These are phyloP conservation scores for Dasyprocta punctata DNA, from an alignment of 2,113 vertebrate genomes.

Conservation along the genomic window DNA sequence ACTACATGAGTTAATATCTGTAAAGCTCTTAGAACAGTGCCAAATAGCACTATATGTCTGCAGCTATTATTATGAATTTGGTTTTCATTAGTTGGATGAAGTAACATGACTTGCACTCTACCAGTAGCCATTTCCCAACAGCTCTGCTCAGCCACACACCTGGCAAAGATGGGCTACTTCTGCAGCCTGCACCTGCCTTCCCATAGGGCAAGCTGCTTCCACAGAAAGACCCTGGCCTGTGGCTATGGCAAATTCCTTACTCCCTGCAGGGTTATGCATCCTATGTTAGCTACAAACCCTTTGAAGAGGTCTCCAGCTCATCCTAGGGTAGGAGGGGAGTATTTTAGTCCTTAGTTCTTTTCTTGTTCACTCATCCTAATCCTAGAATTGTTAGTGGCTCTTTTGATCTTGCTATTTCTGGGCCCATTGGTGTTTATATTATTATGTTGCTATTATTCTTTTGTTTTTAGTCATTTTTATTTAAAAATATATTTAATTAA, in stretches of 20 bases:
- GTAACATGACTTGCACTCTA: neutral
- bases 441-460: neutral
- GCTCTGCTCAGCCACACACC: neutral
- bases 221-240: neutral
- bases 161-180: neutral
- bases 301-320: neutral
- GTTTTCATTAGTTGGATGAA: neutral
- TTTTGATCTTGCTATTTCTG: neutral
- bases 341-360: neutral
- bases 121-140: neutral
- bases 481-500: neutral
- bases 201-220: neutral
- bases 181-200: neutral
- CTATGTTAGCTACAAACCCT: neutral
- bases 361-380: neutral
- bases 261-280: neutral
- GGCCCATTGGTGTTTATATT: neutral
- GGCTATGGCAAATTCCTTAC: neutral
- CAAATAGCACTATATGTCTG: neutral
- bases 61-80: neutral
- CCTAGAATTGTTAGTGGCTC: neutral
- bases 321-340: too few relatives aligned
- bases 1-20: neutral
- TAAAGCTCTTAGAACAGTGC: neutral
- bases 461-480: neutral